Base-by-base conservation (phyloP, 2,113 vertebrate species). In the Bostrychus sinensis region DNA sequence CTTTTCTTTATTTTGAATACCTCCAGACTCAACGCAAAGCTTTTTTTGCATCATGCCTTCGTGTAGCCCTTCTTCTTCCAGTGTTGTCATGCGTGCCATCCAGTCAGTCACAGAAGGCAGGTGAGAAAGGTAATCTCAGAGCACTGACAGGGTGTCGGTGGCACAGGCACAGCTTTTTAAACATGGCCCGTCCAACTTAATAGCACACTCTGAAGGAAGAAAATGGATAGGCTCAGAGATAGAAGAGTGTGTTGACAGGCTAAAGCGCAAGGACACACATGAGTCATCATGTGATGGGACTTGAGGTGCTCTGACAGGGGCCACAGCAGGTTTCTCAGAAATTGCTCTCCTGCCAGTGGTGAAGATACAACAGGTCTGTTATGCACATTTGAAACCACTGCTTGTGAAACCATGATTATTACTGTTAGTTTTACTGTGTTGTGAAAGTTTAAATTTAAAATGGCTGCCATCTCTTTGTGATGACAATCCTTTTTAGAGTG, bases 101-200 rank as follows among this genome's bases (percentile, higher is more conserved):
- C 23, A 64, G 45, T 76, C 63, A 66, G 51, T 70, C 62, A 67
- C 41, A 50, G 53, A 77, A 42, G 56, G 67, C 70, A 77, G 62
- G 66, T 70, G 77, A 78, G 77, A 82, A 65, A 78, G 66, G 63
- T 60, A 82, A 79, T 81, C 74, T 78, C 12, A 5, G 45, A 64
- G 54, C 71, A 85, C 71, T 88, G 87, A 85, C 88, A 83, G 78
- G 69, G 54, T 85, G 85, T 90, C 88, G 81, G 67, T 20, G 22
- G 74, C 22, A 16, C 53, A 41, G 57, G 70, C 75, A 80, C 75
- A 86, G 73, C 72, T 84, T 79, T 82, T 91, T 84, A 86, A 91
- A 89, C 78, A 73, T 62, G 28, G 37, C 60, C 60, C 43, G 34
- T 82, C 81, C 64, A 75, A 78, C 64, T 83, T 89, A 89, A 87